Evolutionary conservation across 2,888 invertebrate genomes (phyloP).

Genomic region (Oxyteleia sp.): DNA sequence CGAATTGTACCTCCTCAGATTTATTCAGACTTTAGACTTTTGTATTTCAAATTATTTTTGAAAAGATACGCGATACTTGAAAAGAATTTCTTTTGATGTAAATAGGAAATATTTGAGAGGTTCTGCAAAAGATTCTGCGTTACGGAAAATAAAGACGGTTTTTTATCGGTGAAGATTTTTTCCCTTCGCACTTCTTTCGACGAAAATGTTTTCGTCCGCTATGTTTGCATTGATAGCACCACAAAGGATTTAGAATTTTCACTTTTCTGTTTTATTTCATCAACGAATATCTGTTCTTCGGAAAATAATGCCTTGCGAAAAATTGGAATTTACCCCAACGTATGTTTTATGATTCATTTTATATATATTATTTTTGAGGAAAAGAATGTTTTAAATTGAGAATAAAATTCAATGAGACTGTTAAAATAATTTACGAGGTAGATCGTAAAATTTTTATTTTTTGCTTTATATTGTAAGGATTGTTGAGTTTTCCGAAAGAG

Average conservation of each 20-base stretch:
- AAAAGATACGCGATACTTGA: background rate
- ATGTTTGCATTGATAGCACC: background rate
- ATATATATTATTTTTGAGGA: too few relatives aligned
- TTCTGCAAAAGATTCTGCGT: background rate
- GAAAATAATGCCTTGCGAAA: background rate
- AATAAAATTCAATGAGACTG: too few relatives aligned
- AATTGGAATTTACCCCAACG: too few relatives aligned
- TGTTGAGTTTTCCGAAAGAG: too few relatives aligned
- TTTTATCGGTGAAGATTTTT: background rate
- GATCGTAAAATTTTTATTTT: too few relatives aligned
- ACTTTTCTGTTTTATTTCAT: background rate
- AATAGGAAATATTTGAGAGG: slow-evolving; percentile 2
- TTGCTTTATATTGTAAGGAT: too few relatives aligned
- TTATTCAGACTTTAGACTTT: slow-evolving; percentile 1
- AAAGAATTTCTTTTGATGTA: background rate
- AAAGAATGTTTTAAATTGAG: too few relatives aligned
- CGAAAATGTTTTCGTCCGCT: background rate
- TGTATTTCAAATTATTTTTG: slow-evolving; percentile 1
- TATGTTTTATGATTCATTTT: too few relatives aligned
- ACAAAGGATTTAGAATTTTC: background rate
- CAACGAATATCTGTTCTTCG: background rate
- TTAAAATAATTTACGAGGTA: too few relatives aligned
- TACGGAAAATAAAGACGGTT: background rate
- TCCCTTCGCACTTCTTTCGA: background rate
- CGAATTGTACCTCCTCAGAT: background rate